phyloP scores from a whole-genome alignment of 2,888 invertebrate species.

The Eurytoma californica region DNA sequence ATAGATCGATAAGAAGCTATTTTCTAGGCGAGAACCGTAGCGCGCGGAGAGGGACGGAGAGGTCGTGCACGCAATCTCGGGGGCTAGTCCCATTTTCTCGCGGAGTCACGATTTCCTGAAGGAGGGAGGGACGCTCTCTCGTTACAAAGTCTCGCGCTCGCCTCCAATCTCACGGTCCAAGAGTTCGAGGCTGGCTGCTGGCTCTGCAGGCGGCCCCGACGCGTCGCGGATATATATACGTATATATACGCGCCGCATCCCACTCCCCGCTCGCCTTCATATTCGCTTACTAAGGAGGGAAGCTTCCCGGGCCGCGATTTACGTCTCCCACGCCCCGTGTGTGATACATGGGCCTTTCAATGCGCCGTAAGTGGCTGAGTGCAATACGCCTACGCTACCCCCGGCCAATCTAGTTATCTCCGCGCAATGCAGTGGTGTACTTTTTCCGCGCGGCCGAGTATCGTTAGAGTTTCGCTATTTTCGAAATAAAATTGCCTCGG shows the following conservation, averaged over 20 bases:
- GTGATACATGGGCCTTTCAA: not conserved
- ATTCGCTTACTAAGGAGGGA: slow-evolving; percentile 14
- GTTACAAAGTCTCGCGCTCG: slow-evolving; percentile 42
- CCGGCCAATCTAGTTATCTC: no score
- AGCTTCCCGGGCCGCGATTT: not conserved
- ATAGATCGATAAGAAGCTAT: slow-evolving; percentile 31
- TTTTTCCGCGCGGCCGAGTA: no score
- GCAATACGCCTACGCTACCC: no score
- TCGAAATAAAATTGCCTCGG: no score
- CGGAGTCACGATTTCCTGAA: slow-evolving; percentile 45
- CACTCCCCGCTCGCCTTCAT: not conserved
- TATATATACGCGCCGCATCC: not conserved
- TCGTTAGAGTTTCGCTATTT: no score
- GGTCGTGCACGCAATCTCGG: not conserved
- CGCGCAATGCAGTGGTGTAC: no score
- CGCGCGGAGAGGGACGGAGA: not conserved
- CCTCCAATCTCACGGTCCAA: slow-evolving; percentile 56
- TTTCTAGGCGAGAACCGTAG: not conserved
- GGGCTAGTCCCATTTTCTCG: slow-evolving; percentile 42
- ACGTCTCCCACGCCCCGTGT: not conserved
- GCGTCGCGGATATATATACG: not conserved
- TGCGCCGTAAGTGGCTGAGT: no score
- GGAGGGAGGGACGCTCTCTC: slow-evolving; percentile 18
- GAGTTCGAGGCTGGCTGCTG: slow-evolving; percentile 48
- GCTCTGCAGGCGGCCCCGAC: slow-evolving; percentile 7